Evolutionary conservation across 2,797 vertebrate genomes (phyloP).

Genomic region (Sphenopsis melanotis): DNA sequence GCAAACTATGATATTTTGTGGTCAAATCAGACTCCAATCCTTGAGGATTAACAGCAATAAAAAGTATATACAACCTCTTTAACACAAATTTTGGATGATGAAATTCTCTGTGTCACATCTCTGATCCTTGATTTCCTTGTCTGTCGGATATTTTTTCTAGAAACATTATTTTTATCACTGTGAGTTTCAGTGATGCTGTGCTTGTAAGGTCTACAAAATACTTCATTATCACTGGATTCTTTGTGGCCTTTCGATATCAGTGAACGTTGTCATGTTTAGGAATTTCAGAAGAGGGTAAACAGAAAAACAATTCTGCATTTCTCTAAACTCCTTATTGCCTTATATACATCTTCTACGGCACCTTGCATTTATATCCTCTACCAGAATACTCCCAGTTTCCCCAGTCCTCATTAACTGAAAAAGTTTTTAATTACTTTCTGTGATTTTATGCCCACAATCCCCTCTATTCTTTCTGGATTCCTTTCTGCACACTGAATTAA

Average conservation of each 20-base stretch:
- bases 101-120: not conserved
- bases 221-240: not conserved
- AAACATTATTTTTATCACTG: not conserved
- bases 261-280: not conserved
- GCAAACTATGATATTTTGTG: not conserved
- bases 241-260: not conserved
- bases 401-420: not conserved
- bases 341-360: not conserved
- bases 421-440: not conserved
- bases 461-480: not conserved
- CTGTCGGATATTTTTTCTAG: not conserved
- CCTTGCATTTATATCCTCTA: not conserved
- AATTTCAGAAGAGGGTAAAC: not conserved
- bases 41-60: not conserved
- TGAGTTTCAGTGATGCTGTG: not conserved
- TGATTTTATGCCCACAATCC: not conserved
- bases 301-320: not conserved
- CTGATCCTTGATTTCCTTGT: not conserved
- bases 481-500: not conserved
- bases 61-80: not conserved
- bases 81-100: not conserved
- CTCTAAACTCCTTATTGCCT: not conserved
- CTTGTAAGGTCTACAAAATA: not conserved
- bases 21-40: not conserved
- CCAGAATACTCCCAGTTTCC: not conserved